Conservation (phyloP, 2,888 invertebrate species). For the Polymixis flavicincta region DNA sequence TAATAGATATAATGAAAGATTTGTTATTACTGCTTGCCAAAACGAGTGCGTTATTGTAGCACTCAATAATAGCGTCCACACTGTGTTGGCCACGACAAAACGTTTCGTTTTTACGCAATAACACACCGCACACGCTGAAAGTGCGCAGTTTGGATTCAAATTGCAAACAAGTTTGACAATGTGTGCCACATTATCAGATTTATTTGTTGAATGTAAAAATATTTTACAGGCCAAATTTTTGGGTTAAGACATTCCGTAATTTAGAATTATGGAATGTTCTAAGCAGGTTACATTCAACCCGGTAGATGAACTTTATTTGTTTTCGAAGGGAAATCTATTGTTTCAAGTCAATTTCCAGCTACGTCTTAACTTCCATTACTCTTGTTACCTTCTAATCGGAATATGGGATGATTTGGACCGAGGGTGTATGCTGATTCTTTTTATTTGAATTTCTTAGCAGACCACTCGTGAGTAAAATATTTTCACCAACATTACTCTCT, state of each 20-base stretch:
- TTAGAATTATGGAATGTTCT: not conserved
- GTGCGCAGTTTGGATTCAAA: conserved; percentile 48
- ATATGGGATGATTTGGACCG: not conserved
- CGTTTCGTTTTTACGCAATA: conserved; percentile 44
- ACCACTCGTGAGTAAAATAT: not conserved
- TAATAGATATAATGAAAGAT: conserved; percentile 47
- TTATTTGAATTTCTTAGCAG: not conserved
- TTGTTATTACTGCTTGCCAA: conserved; percentile 41
- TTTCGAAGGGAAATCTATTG: not conserved
- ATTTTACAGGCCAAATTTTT: conserved; percentile 3
- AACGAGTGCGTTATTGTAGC: conserved; percentile 35
- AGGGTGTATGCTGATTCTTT: not conserved
- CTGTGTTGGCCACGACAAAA: conserved; percentile 48
- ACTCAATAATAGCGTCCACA: conserved; percentile 34
- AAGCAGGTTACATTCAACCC: not conserved
- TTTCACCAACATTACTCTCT: not conserved
- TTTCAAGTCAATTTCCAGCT: not conserved
- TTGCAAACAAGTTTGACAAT: conserved; percentile 26
- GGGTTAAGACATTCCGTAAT: no score
- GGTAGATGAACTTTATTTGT: not conserved
- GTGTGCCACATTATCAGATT: conserved; percentile 7
- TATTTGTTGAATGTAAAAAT: conserved; percentile 9
- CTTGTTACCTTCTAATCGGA: not conserved
- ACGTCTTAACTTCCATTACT: not conserved
- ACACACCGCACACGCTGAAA: conserved; percentile 38